Evolutionary conservation across 2,113 vertebrate species (phyloP).

Genomic region (Pelusios castaneus): DNA sequence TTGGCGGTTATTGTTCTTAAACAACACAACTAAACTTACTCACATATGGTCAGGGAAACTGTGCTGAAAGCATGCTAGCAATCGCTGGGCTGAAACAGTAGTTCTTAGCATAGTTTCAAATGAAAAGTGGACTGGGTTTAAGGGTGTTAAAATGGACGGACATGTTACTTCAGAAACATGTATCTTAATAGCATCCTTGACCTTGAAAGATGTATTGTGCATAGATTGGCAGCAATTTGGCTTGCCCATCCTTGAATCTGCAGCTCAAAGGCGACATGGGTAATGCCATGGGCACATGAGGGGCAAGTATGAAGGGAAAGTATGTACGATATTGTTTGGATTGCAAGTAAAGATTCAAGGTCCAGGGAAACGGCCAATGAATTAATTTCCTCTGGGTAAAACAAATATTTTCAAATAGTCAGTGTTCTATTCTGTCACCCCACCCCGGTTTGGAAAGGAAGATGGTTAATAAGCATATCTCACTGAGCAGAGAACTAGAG

Average conservation of each 20-base stretch:
- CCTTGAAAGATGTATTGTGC: not conserved
- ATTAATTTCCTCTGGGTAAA: constrained; percentile 11
- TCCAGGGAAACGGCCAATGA: not conserved
- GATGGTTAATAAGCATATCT: not conserved
- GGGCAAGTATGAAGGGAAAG: not conserved
- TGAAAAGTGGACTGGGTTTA: not conserved
- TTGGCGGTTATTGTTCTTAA: not conserved
- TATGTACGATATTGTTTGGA: not conserved
- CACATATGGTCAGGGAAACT: accelerated
- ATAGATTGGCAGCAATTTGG: too few relatives aligned
- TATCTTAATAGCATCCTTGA: not conserved
- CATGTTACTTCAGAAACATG: not conserved
- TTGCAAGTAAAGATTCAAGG: not conserved
- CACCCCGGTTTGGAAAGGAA: not conserved
- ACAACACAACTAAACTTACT: not conserved
- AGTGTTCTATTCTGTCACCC: not conserved
- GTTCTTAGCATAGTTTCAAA: not conserved
- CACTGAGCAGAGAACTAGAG: not conserved
- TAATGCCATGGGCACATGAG: not conserved
- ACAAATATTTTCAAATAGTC: not conserved
- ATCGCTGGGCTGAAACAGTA: not conserved
- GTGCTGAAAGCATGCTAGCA: not conserved
- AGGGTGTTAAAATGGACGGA: not conserved
- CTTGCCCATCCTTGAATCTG: not conserved
- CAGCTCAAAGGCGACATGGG: not conserved